phyloP scores from a whole-genome alignment of 1,140 invertebrate species.

The Bombus sibiricus region DNA sequence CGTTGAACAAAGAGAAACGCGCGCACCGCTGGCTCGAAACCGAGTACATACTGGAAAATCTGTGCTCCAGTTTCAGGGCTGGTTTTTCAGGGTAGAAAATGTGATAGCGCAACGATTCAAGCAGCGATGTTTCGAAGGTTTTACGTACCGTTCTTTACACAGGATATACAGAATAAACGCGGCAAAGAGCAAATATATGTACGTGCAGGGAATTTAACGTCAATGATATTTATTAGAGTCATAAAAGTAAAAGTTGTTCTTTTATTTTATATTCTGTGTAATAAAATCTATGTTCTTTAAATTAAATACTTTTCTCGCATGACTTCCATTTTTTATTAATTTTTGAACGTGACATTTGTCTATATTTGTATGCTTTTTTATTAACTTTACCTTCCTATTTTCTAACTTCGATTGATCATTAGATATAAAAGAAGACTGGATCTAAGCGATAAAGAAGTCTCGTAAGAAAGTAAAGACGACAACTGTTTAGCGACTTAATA shows the following conservation, averaged over 20 bases:
- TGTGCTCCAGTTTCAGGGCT: slow-evolving; percentile 6
- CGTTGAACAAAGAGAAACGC: slow-evolving; percentile 13
- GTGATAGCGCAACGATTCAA: not conserved
- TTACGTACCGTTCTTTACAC: not conserved
- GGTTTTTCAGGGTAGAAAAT: slow-evolving; percentile 11
- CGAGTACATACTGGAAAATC: slow-evolving; percentile 25
- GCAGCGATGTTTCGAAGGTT: slow-evolving; percentile 1
- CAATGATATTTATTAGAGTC: not conserved
- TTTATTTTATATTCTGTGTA: not conserved
- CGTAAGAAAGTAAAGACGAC: not conserved
- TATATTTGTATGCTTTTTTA: not conserved
- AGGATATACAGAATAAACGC: not conserved
- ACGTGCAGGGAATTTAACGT: not conserved
- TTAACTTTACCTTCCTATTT: not conserved
- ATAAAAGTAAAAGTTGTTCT: not conserved
- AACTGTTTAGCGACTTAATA: too few species aligned
- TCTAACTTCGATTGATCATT: not conserved
- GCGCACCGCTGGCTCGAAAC: not conserved
- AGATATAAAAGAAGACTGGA: not conserved
- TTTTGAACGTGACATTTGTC: not conserved
- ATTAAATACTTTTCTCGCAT: not conserved
- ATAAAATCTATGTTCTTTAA: not conserved
- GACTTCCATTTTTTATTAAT: not conserved
- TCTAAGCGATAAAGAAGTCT: not conserved
- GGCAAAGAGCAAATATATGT: not conserved